Conservation (phyloP, 2,888 invertebrate genomes). For the Chamaedrilus cognettii region DNA sequence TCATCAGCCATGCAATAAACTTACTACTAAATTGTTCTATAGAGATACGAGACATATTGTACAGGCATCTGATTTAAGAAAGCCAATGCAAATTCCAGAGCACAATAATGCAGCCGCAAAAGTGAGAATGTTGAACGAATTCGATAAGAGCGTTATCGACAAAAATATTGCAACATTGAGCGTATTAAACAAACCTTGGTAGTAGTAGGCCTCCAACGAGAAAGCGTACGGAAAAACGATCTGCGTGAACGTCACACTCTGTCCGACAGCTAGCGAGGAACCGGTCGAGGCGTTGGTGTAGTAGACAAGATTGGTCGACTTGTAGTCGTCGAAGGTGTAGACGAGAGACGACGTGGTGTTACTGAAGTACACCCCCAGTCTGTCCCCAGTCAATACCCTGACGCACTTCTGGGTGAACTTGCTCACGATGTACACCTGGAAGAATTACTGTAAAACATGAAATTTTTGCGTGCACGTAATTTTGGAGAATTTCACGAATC, state of each 20-base stretch:
- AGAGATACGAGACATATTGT: no score
- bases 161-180: no score
- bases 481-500: no score
- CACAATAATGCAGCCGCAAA: no score
- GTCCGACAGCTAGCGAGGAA: background rate
- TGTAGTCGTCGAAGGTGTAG: constrained; percentile 17
- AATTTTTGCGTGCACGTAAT: no score
- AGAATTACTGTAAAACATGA: no score
- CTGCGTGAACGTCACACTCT: constrained; percentile 13
- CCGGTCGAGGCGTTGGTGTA: background rate
- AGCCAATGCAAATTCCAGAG: no score
- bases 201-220: constrained; percentile 23
- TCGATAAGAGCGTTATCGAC: no score
- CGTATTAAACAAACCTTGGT: constrained; percentile 11
- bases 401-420: constrained; percentile 22
- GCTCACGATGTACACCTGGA: constrained; percentile 29
- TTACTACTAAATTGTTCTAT: no score
- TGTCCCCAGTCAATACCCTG: constrained; percentile 19
- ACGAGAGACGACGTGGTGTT: constrained; percentile 18
- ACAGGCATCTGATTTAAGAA: no score
- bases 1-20: no score
- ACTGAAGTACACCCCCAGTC: constrained; percentile 23
- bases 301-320: constrained; percentile 1
- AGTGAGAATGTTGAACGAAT: no score
- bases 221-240: constrained; percentile 29